Conservation (phyloP, 64 coral and sea anemone species). For the Exaiptasia diaphana region DNA sequence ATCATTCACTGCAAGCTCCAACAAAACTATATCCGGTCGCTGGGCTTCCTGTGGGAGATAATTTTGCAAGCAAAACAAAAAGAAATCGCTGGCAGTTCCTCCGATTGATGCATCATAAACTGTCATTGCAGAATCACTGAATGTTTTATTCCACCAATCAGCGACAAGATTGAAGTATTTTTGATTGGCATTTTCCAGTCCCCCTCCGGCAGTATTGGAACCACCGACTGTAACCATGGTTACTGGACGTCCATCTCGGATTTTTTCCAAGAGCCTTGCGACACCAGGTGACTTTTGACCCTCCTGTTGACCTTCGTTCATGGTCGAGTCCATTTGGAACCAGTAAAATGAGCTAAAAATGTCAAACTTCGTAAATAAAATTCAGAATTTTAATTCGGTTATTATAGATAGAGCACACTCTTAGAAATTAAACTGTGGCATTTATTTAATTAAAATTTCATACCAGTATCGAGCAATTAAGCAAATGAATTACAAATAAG, state of each 20-base stretch:
- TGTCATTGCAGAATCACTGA: neutral
- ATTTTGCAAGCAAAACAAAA: slow-evolving; percentile 4
- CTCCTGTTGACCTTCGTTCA: neutral
- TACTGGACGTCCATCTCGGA: neutral
- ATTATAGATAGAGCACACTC: neutral
- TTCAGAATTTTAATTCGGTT: neutral
- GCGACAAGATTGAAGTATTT: neutral
- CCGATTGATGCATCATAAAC: neutral
- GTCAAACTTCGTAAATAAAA: neutral
- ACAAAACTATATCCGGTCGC: slow-evolving; percentile 11
- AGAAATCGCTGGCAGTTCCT: slow-evolving; percentile 8
- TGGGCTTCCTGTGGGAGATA: slow-evolving; percentile 10
- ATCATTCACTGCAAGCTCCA: slow-evolving; percentile 8
- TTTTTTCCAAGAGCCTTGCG: neutral
- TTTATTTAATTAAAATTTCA: too few relatives aligned
- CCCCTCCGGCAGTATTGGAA: slow-evolving; percentile 20
- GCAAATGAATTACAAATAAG: too few relatives aligned
- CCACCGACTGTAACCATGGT: slow-evolving; percentile 2
- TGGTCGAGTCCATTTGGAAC: neutral
- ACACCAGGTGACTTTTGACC: neutral
- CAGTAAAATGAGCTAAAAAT: neutral
- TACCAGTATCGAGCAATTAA: too few relatives aligned
- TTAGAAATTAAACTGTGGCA: neutral
- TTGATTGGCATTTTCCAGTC: neutral
- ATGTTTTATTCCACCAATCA: slow-evolving; percentile 31